These are phyloP conservation scores for Brachyalestes nurse DNA, from an alignment of 2,797 vertebrate genomes.

Conservation along the genomic window DNA sequence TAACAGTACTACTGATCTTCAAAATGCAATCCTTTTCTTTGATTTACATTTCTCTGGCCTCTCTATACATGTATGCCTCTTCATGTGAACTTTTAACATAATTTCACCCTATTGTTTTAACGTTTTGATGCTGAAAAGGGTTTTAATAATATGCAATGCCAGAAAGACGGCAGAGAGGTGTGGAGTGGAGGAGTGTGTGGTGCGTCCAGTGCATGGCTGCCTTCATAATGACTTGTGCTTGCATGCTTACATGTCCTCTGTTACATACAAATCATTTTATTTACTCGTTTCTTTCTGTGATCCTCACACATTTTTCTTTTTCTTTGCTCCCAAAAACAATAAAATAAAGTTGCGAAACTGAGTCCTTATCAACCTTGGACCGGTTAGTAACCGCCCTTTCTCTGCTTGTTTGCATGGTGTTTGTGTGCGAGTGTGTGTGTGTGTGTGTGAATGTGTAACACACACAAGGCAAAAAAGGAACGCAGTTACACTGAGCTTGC, in stretches of 20 bases:
- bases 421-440: conserved; percentile 68
- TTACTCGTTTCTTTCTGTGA: conserved; percentile 88
- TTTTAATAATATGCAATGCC: background rate
- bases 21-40: background rate
- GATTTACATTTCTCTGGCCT: conserved; percentile 33
- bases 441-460: conserved; percentile 71
- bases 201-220: conserved; percentile 79
- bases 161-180: conserved; percentile 30
- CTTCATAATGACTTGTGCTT: conserved; percentile 73
- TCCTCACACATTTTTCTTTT: conserved; percentile 93
- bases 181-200: conserved; percentile 49
- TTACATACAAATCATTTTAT: conserved; percentile 80
- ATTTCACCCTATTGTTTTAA: conserved; percentile 16
- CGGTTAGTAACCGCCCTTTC: conserved; percentile 97
- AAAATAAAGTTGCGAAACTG: conserved; percentile 99
- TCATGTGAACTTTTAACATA: background rate
- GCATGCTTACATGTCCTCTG: conserved; percentile 79
- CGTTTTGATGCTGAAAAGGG: background rate
- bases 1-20: background rate
- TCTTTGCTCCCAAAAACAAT: conserved; percentile 88
- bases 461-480: conserved; percentile 46
- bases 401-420: conserved; percentile 84
- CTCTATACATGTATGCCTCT: background rate
- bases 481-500: conserved; percentile 48
- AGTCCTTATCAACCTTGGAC: conserved; percentile 99